phyloP scores from a whole-genome alignment of 2,888 invertebrate species.

The Linnaemya tessellans region DNA sequence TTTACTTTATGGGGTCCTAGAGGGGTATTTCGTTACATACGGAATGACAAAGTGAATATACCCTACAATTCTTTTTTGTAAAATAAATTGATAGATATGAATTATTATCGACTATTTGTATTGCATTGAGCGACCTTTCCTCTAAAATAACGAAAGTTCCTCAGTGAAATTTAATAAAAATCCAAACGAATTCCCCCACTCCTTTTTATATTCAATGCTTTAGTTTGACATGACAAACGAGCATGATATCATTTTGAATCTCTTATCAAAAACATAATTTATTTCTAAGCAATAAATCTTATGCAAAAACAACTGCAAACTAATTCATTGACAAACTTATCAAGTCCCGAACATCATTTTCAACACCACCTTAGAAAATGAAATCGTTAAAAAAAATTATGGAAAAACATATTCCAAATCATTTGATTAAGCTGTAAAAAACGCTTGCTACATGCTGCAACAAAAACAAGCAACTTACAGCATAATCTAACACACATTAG shows the following conservation, averaged over 20 bases:
- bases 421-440: conserved; percentile 68
- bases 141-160: too few species aligned
- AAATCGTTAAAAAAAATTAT: neutral
- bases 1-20: too few species aligned
- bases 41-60: too few species aligned
- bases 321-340: conserved; percentile 41
- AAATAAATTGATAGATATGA: too few species aligned
- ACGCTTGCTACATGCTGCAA: conserved; percentile 57
- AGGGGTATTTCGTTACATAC: too few species aligned
- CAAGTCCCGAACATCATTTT: conserved; percentile 19
- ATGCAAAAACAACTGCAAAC: conserved; percentile 1
- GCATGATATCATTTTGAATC: neutral
- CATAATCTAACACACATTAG: conserved; percentile 52
- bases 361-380: conserved; percentile 40
- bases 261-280: conserved; percentile 11
- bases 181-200: too few species aligned
- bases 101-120: too few species aligned
- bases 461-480: conserved; percentile 14
- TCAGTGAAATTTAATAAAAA: too few species aligned
- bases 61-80: too few species aligned
- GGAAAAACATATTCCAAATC: conserved; percentile 30
- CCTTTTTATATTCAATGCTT: neutral
- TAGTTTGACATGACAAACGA: neutral
- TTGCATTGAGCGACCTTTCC: too few species aligned
- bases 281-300: conserved; percentile 14